These are phyloP conservation scores for Didymodactylos carnosus DNA, from an alignment of 2,888 invertebrate species.

Conservation along the genomic window DNA sequence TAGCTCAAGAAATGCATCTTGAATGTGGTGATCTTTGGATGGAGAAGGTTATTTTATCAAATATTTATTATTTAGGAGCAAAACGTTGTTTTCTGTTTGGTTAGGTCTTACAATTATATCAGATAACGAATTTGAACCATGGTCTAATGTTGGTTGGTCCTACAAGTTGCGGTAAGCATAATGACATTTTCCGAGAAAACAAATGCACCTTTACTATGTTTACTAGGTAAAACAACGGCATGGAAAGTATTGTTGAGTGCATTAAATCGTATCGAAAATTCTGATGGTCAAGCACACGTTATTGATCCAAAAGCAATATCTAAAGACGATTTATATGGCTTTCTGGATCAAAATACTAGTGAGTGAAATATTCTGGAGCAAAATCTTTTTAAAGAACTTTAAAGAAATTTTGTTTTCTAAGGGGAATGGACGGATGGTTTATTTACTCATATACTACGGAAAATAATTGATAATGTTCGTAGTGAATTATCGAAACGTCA, in stretches of 20 bases:
- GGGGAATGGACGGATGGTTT: conserved; percentile 98
- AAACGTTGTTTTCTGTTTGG: conserved; percentile 58
- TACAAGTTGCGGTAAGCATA: conserved; percentile 69
- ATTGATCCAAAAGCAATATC: conserved; percentile 93
- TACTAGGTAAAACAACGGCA: conserved; percentile 66
- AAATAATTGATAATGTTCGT: conserved; percentile 92
- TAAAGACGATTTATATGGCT: conserved; percentile 91
- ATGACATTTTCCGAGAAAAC: neutral
- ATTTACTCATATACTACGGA: conserved; percentile 83
- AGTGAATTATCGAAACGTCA: conserved; percentile 95
- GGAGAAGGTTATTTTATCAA: too few species aligned
- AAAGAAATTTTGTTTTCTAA: neutral
- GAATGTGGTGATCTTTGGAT: conserved; percentile 70
- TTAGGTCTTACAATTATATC: conserved; percentile 93
- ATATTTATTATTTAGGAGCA: conserved; percentile 47
- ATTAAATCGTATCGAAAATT: conserved; percentile 71
- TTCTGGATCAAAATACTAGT: conserved; percentile 88
- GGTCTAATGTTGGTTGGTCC: conserved; percentile 99
- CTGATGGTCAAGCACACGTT: conserved; percentile 85
- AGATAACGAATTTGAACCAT: conserved; percentile 93
- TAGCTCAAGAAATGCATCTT: conserved; percentile 80
- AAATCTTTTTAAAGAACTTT: neutral
- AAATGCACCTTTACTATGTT: neutral
- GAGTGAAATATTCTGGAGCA: conserved; percentile 40
- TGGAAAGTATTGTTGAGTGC: conserved; percentile 84